Evolutionary conservation across 1,140 invertebrate species (phyloP), one percentile per base, ranked within the genome.

Genomic region (Andricus grossulariae): DNA sequence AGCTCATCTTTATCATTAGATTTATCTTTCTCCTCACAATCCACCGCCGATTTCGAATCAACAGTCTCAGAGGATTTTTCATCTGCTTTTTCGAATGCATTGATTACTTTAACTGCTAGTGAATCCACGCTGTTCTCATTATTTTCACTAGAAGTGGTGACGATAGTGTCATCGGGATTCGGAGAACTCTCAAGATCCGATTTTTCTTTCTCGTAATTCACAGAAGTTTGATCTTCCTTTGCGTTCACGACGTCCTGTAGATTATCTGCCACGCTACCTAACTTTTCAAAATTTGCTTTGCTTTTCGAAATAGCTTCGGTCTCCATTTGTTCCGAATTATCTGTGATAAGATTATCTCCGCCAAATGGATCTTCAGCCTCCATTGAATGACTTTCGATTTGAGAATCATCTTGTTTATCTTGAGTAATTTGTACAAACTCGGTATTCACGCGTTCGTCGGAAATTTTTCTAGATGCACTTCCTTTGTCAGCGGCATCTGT

Each of bases 321-420:
- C 73, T 90, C 90, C 45, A 81, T 80, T 25, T 85, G 75, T 55
- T 90, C 89, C 6, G 83, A 39, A 51, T 72, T 84, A 52, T 90
- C 89, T 45, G 71, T 71, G 7, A 71, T 75, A 11, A 90, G 75
- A 85, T 77, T 90, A 51, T 91, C 90, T 10, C 84, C 85, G 4
- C 87, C 89, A 78, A 91, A 91, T n/a, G 90, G 90, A 85, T 91
- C 90, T 76, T 90, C 88, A 3, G 90, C 90, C 19, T 91, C 90
- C 11, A 89, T 87, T 16, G 87, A 85, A 7, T 88, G 88, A 57
- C 75, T 77, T 80, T 91, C 90, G 18, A 88, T 87, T 25, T 89
- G 89, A 1, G 82, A 79, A 77, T 91, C 90, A 45, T 90, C 90
- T 2, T 88, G 83, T 50, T 91, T 91, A n/a, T 91, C 90, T 70